phyloP scores from a whole-genome alignment of 2,113 vertebrate species.

The Rostratula benghalensis region DNA sequence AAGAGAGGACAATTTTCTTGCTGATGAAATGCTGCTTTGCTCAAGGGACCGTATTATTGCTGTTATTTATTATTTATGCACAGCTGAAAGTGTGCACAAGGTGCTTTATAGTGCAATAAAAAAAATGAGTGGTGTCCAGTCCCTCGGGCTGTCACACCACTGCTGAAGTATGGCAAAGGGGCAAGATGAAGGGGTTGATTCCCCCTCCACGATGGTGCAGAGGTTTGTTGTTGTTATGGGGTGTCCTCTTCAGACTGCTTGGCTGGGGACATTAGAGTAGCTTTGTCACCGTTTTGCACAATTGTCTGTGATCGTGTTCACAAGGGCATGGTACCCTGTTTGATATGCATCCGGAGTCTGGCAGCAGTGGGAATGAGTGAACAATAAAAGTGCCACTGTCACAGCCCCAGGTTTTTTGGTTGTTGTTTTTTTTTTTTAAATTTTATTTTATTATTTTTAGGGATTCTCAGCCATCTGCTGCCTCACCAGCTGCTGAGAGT shows the following conservation, averaged over 20 bases:
- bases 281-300: not conserved
- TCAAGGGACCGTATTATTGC: constrained; percentile 42
- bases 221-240: not conserved
- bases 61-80: constrained; percentile 58
- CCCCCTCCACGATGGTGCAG: not conserved
- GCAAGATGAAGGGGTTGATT: not conserved
- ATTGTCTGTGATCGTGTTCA: not conserved
- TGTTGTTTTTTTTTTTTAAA: too few relatives aligned
- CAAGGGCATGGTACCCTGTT: constrained; percentile 7
- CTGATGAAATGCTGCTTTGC: constrained; percentile 42
- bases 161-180: not conserved
- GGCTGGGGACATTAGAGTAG: not conserved
- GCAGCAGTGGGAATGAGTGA: not conserved
- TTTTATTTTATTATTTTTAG: constrained; percentile 11
- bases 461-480: constrained; percentile 52
- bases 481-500: constrained; percentile 42
- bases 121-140: not conserved
- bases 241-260: rapidly evolving
- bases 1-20: not conserved
- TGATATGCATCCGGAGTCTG: not conserved
- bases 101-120: constrained; percentile 27
- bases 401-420: not conserved
- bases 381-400: not conserved
- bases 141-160: not conserved
- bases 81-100: not conserved